phyloP scores from a whole-genome alignment of 2,113 vertebrate genomes.

The zebrafish (Danio rerio) region DNA sequence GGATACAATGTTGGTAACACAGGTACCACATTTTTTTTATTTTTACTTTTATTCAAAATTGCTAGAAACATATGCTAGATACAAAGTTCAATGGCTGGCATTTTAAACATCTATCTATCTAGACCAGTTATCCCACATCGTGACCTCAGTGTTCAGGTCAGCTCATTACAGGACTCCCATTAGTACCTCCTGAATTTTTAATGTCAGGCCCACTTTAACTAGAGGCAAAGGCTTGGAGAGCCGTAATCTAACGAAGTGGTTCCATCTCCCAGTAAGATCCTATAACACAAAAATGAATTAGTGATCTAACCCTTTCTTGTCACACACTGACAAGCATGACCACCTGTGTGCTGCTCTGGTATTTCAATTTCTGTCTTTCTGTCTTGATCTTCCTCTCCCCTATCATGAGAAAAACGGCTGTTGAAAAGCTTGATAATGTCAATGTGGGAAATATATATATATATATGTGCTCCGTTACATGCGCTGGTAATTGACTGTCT shows the following conservation, averaged over 20 bases:
- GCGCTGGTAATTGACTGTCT: neutral
- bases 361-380: neutral
- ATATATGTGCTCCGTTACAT: neutral
- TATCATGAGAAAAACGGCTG: constrained; percentile 25
- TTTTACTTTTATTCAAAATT: no score
- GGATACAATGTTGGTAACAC: no score
- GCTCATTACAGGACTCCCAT: constrained; percentile 55
- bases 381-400: neutral
- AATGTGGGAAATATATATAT: neutral
- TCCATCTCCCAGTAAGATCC: neutral
- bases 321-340: constrained; percentile 20
- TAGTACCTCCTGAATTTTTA: constrained; percentile 55
- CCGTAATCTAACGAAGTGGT: constrained; percentile 42
- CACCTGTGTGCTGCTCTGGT: constrained; percentile 36
- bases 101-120: neutral
- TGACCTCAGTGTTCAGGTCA: constrained; percentile 29
- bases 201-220: constrained; percentile 49
- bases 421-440: neutral
- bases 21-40: no score
- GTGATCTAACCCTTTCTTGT: constrained; percentile 7
- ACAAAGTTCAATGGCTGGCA: neutral
- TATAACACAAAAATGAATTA: constrained; percentile 36
- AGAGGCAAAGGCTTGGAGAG: constrained; percentile 31
- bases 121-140: neutral
- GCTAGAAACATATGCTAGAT: neutral